phyloP scores from a whole-genome alignment of 2,797 vertebrate genomes.

The Numenius phaeopus region DNA sequence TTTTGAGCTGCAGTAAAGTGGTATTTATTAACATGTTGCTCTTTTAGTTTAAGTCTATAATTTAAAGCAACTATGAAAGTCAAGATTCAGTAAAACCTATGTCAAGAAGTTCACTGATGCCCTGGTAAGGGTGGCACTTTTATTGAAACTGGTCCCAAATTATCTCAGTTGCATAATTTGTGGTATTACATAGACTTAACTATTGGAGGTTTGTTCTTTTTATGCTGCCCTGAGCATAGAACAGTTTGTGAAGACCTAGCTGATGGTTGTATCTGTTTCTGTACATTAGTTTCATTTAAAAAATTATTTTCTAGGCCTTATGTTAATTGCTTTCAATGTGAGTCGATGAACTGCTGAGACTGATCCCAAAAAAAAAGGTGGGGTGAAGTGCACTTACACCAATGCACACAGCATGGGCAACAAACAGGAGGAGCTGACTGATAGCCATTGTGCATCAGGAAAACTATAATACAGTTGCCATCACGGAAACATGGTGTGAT shows the following conservation, averaged over 20 bases:
- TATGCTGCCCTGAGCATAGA: not conserved
- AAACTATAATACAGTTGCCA: not conserved
- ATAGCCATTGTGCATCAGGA: not conserved
- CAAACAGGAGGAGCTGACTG: not conserved
- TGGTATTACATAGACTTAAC: not conserved
- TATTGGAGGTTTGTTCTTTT: not conserved
- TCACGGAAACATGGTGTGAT: not conserved
- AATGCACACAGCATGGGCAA: not conserved
- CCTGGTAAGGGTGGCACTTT: not conserved
- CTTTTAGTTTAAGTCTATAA: conserved; percentile 9
- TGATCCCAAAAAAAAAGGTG: not conserved
- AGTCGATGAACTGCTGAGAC: not conserved
- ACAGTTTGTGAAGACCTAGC: not conserved
- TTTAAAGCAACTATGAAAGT: conserved; percentile 36
- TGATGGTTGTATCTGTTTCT: not conserved
- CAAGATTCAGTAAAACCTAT: conserved; percentile 14
- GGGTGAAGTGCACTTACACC: not conserved
- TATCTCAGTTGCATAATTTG: not conserved
- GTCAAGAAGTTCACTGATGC: conserved; percentile 23
- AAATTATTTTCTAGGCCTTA: not conserved
- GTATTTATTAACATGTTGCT: conserved; percentile 33
- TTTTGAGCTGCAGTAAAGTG: not conserved
- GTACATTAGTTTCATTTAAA: not conserved
- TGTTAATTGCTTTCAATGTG: not conserved
- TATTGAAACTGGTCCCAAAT: conserved; percentile 12